Evolutionary conservation across 2,797 vertebrate genomes (phyloP).

Genomic region (Apogon hyalosoma): DNA sequence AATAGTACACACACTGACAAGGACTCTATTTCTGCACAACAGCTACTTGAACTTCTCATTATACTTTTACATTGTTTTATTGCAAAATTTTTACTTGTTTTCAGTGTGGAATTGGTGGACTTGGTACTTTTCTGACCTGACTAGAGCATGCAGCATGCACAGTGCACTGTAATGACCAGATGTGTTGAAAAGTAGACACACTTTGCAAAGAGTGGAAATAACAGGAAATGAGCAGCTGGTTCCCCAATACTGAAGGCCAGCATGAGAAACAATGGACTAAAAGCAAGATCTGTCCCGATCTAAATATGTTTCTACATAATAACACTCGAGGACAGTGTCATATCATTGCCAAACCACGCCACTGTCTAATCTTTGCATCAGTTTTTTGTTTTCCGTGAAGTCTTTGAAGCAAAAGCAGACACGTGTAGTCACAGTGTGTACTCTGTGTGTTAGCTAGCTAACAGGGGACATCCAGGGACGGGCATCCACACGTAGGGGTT

Average conservation of each 20-base stretch:
- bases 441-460: slow-evolving; percentile 19
- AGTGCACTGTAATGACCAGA: background rate
- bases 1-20: no score
- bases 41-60: no score
- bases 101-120: no score
- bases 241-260: background rate
- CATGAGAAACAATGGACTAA: background rate
- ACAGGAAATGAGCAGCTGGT: background rate
- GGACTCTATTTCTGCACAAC: no score
- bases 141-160: no score
- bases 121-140: no score
- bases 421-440: slow-evolving; percentile 61
- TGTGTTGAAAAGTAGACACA: background rate
- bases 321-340: background rate
- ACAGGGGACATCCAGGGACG: background rate
- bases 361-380: background rate
- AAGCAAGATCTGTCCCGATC: background rate
- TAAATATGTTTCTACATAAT: background rate
- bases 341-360: background rate
- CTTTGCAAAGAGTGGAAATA: background rate
- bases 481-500: background rate
- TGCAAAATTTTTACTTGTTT: no score
- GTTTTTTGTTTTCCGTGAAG: background rate
- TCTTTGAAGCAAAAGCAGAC: slow-evolving; percentile 23
- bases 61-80: no score